These are phyloP conservation scores for Apaloderma vittatum DNA, from an alignment of 2,113 vertebrate genomes.

Conservation along the genomic window DNA sequence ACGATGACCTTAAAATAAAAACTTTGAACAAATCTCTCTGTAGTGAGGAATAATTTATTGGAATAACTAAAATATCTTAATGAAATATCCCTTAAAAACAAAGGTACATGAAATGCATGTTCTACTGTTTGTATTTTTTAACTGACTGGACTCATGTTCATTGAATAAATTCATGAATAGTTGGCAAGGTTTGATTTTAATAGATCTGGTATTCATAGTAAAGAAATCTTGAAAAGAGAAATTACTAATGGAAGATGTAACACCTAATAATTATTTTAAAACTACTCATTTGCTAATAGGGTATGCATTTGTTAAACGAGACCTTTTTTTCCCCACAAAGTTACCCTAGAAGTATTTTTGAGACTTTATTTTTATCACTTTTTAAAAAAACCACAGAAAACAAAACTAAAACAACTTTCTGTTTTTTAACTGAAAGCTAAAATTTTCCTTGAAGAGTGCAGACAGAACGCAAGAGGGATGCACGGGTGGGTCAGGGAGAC, in stretches of 20 bases:
- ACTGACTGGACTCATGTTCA: background rate
- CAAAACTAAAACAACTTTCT: background rate
- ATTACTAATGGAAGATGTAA: background rate
- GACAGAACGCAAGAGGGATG: background rate
- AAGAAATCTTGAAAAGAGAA: conserved; percentile 51
- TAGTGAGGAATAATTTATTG: background rate
- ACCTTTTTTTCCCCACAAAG: background rate
- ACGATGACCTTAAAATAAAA: background rate
- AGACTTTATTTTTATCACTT: background rate
- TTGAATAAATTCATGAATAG: background rate
- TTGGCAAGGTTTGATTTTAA: conserved; percentile 29
- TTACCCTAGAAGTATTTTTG: background rate
- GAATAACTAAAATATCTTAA: background rate
- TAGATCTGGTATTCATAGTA: conserved; percentile 48
- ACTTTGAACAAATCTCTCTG: background rate
- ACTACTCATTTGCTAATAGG: background rate
- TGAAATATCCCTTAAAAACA: conserved; percentile 7
- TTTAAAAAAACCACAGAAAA: background rate
- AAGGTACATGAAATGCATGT: background rate
- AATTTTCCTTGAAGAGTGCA: background rate
- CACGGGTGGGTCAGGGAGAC: background rate
- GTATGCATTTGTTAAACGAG: too few species aligned
- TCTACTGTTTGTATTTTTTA: conserved; percentile 12
- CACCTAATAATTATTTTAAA: background rate
- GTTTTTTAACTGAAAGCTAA: background rate